Evolutionary conservation across 1,140 invertebrate species (phyloP), one percentile per base, ranked within the genome.

Genomic region (Drosophila guanche): DNA sequence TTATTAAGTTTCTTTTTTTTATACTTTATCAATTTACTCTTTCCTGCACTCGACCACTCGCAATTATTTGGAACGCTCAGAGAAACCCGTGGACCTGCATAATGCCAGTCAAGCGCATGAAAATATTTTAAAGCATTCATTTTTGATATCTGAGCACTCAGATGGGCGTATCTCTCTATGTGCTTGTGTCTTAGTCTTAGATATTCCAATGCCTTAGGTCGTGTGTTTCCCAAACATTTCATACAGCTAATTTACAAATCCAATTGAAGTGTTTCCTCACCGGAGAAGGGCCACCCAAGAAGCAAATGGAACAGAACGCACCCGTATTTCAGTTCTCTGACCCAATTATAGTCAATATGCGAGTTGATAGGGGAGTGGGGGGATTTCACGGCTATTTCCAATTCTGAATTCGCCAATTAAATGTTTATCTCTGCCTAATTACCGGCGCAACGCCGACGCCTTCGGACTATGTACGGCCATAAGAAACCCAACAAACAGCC

Each of bases 351-450:
- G 57, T 70, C 46, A 77, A 81, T 85, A 77, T 81, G 81, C 43
- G 16, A 16, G 27, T 25, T 41, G 47, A 33, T 61, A 25, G 43
- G 42, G 14, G 65, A 37, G 29, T 23, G 29, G 40, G 33, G 10
- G 69, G 60, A 66, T 53, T 79, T 75, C 69, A 48, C 59, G 70
- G 76, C 50, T 50, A 60, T 71, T 81, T 74, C 60, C 61, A 75
- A 83, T 75, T 86, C 77, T 61, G 55, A 86, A 81, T 86, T 81
- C 75, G 65, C 77, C 83, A 86, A 88, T 86, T 86, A 86, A 86
- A 86, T 86, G 78, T 81, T 86, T 86, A 88, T 88, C 77, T 88
- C 74, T 59, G 61, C 48, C 81, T 81, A 88, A 86, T 80, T 86
- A 81, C 78, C 60, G 48, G 54, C 60, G 71, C 57, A 53, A 57